phyloP scores from a whole-genome alignment of 2,113 vertebrate species.

The Pimephales promelas region DNA sequence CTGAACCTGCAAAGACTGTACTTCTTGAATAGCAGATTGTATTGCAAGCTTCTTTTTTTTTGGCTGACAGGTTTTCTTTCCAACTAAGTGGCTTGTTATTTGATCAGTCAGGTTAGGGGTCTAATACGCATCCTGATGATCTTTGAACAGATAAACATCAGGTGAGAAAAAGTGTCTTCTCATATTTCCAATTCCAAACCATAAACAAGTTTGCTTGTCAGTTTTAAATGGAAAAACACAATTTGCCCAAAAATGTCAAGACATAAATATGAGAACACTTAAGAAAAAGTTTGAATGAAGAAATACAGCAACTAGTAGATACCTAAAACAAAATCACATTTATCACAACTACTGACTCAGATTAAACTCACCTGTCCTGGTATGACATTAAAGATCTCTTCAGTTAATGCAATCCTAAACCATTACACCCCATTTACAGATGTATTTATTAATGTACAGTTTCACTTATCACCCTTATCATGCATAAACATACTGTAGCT shows the following conservation, averaged over 20 bases:
- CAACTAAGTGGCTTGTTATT: neutral
- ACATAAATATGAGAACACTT: neutral
- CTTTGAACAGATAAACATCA: neutral
- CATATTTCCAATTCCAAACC: neutral
- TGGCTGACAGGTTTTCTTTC: neutral
- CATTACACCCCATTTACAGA: no score
- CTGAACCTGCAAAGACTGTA: neutral
- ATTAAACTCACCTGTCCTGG: no score
- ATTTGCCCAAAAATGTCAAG: neutral
- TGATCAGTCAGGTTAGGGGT: slow-evolving; percentile 2
- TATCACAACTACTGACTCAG: no score
- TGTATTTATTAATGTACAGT: no score
- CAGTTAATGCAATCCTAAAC: no score
- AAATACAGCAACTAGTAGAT: no score
- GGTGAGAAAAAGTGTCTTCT: neutral
- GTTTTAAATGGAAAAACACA: neutral
- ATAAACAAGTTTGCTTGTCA: neutral
- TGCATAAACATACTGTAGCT: no score
- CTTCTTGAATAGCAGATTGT: neutral
- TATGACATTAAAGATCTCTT: no score
- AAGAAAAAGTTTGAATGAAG: no score
- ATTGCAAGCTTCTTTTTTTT: neutral
- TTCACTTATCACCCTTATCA: no score
- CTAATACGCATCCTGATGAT: neutral
- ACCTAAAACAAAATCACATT: no score